Evolutionary conservation across 2,888 invertebrate species (phyloP).

Genomic region (Toxonevra muliebris): DNA sequence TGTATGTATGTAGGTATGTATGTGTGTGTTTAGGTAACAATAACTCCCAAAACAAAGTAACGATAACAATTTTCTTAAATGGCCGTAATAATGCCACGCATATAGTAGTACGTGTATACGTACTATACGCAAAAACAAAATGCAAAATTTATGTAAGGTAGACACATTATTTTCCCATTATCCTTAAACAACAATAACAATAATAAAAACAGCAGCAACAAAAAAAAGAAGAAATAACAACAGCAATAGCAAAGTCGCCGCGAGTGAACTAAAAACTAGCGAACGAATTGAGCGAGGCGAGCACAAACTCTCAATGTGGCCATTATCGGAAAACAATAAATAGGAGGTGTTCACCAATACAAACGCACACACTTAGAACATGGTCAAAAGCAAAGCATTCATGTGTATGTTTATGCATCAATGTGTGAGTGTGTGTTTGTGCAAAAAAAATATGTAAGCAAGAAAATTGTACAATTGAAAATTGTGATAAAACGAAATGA

Average conservation of each 20-base stretch:
- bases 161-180: conserved; percentile 41
- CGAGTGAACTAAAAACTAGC: neutral
- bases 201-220: neutral
- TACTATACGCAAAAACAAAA: conserved; percentile 22
- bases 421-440: no score
- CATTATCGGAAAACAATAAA: conserved; percentile 34
- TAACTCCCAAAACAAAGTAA: conserved; percentile 16
- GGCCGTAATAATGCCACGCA: conserved; percentile 34
- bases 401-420: no score
- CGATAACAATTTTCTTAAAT: conserved; percentile 39
- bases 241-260: conserved; percentile 10
- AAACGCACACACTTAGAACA: no score
- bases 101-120: neutral
- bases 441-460: no score
- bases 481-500: no score
- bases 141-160: conserved; percentile 38
- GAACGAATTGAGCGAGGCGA: neutral
- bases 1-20: no score
- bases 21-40: neutral
- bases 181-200: conserved; percentile 26
- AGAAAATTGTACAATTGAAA: no score
- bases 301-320: conserved; percentile 15
- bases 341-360: conserved; percentile 15
- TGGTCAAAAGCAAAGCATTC: no score
- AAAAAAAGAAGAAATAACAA: conserved; percentile 2